These are phyloP conservation scores for Mirounga angustirostris DNA, from an alignment of 2,113 vertebrate genomes.

Conservation along the genomic window DNA sequence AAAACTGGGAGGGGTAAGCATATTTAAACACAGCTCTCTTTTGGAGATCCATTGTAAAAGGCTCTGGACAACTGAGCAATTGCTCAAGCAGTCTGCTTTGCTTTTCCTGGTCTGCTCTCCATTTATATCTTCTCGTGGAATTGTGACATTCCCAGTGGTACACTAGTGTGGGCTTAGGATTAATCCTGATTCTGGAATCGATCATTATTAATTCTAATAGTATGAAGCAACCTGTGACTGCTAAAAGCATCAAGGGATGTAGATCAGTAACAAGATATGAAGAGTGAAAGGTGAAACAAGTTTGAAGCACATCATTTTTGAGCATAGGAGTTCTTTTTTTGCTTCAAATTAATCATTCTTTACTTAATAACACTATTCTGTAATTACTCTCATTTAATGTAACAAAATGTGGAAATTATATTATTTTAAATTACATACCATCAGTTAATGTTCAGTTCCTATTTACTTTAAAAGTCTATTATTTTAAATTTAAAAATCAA, in stretches of 20 bases:
- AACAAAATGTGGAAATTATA: not conserved
- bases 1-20: not conserved
- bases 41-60: not conserved
- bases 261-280: not conserved
- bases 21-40: not conserved
- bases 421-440: slow-evolving; percentile 33
- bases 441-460: not conserved
- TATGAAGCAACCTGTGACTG: not conserved
- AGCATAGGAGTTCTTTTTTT: not conserved
- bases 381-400: not conserved
- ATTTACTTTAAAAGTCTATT: slow-evolving; percentile 8
- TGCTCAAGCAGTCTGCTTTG: not conserved
- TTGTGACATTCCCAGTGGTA: not conserved
- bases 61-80: not conserved
- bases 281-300: not conserved
- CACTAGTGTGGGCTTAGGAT: not conserved
- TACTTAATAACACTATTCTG: not conserved
- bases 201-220: not conserved
- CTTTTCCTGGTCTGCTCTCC: not conserved
- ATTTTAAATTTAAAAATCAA: slow-evolving; percentile 40
- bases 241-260: not conserved
- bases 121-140: not conserved
- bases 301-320: not conserved
- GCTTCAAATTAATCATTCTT: slow-evolving; percentile 6
- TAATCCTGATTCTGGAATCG: not conserved